These are phyloP conservation scores for Drosophila fungiperda DNA, from an alignment of 2,888 invertebrate species.

Conservation along the genomic window DNA sequence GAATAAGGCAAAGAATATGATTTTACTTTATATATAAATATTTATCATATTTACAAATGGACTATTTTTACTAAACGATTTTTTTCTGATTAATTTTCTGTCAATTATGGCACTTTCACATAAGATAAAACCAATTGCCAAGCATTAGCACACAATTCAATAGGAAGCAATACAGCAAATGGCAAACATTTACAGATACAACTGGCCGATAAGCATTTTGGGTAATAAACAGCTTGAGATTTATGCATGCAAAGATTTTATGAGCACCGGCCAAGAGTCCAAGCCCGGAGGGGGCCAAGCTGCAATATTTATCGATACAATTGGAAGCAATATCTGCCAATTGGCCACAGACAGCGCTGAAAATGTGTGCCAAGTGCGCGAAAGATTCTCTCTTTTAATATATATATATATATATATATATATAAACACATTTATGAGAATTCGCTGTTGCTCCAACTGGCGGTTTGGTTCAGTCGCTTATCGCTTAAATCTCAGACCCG, in stretches of 20 bases:
- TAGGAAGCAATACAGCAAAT: conserved; percentile 37
- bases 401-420: not conserved
- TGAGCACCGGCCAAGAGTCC: conserved; percentile 30
- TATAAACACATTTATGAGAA: not conserved
- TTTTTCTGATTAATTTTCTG: conserved; percentile 29
- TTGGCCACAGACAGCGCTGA: conserved; percentile 46
- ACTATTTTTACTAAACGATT: conserved; percentile 2
- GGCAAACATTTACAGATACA: conserved; percentile 32
- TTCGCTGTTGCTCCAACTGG: conserved; percentile 40
- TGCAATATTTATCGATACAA: conserved; percentile 66
- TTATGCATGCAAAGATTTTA: conserved; percentile 64
- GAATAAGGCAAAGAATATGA: conserved; percentile 7
- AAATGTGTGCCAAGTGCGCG: conserved; percentile 63
- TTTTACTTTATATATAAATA: not conserved
- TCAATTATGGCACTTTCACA: conserved; percentile 6
- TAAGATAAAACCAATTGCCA: conserved; percentile 30
- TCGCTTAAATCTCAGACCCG: conserved; percentile 46
- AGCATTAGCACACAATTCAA: conserved; percentile 50
- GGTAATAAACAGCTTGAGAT: conserved; percentile 61
- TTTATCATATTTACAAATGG: not conserved
- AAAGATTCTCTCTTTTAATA: conserved; percentile 20
- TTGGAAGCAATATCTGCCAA: conserved; percentile 56
- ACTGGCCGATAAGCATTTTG: conserved; percentile 26
- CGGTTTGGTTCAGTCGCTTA: conserved; percentile 49
- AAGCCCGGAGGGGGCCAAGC: conserved; percentile 38